Conservation (phyloP, 2,113 vertebrate species). For the Gallinago undulata region DNA sequence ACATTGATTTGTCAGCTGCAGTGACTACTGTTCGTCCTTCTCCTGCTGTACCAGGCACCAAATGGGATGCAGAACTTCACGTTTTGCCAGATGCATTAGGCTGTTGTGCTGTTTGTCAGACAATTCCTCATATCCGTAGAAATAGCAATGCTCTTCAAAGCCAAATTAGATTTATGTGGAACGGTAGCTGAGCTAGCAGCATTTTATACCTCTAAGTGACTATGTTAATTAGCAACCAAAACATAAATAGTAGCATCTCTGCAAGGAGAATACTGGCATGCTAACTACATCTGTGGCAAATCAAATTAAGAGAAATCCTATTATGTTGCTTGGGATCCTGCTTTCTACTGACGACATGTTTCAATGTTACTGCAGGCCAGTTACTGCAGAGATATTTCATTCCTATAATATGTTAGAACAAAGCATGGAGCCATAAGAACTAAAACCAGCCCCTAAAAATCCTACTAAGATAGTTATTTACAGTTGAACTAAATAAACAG, state of each 20-base stretch:
- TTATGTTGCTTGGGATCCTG: constrained; percentile 61
- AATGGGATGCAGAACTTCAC: background rate
- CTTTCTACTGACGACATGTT: constrained; percentile 26
- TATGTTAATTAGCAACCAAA: constrained; percentile 70
- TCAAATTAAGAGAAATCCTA: constrained; percentile 73
- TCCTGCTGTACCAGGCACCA: background rate
- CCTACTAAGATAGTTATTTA: constrained; percentile 1
- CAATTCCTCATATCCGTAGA: constrained; percentile 9
- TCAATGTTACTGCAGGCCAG: constrained; percentile 31
- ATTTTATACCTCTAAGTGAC: constrained; percentile 57
- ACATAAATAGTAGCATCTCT: constrained; percentile 67
- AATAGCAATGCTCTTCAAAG: constrained; percentile 55
- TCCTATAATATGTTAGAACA: background rate
- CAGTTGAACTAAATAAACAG: background rate
- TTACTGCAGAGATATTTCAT: constrained; percentile 20
- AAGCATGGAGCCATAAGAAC: background rate
- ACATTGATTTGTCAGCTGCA: background rate
- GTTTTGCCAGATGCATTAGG: background rate
- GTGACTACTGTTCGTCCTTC: background rate
- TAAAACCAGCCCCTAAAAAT: background rate
- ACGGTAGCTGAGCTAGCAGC: constrained; percentile 63
- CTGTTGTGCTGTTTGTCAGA: constrained; percentile 25
- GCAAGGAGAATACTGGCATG: constrained; percentile 43
- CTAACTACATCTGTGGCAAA: constrained; percentile 66
- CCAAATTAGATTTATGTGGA: constrained; percentile 68